phyloP scores from a whole-genome alignment of 2,888 invertebrate species.

The Acronicta aceris region DNA sequence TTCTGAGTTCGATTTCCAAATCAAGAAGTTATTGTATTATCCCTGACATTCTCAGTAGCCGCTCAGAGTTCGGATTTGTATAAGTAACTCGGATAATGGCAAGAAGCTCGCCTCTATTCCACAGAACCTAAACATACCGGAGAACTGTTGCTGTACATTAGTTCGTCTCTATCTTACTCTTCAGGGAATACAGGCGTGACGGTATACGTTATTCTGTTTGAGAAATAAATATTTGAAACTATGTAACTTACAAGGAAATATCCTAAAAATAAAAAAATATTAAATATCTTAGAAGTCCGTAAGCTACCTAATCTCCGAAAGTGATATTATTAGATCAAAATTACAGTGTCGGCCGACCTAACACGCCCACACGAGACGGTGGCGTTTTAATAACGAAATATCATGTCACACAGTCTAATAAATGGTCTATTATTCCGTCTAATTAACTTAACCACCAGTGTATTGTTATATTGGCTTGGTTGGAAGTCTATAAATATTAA shows the following conservation, averaged over 20 bases:
- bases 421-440: slow-evolving; percentile 4
- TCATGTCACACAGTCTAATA: slow-evolving; percentile 7
- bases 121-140: no score
- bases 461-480: slow-evolving; percentile 6
- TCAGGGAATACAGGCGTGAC: no score
- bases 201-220: no score
- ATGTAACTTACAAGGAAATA: neutral
- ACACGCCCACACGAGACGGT: neutral
- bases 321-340: slow-evolving; percentile 7
- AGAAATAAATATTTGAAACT: no score
- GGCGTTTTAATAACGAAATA: slow-evolving; percentile 12
- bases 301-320: slow-evolving; percentile 3
- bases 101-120: no score
- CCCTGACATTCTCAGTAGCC: no score
- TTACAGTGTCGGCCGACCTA: slow-evolving; percentile 3
- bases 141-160: no score
- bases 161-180: no score
- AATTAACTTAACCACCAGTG: slow-evolving; percentile 20
- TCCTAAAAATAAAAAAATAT: neutral
- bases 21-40: no score
- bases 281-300: neutral
- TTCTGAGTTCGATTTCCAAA: no score
- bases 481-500: slow-evolving; percentile 1
- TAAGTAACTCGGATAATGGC: no score
- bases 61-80: no score